A percentile compares a stretch with the other conserved stretches of the same genome.
phyloP scores from a whole-genome alignment of 2,888 invertebrate genomes.

The Eudasyphora cyanicolor region DNA sequence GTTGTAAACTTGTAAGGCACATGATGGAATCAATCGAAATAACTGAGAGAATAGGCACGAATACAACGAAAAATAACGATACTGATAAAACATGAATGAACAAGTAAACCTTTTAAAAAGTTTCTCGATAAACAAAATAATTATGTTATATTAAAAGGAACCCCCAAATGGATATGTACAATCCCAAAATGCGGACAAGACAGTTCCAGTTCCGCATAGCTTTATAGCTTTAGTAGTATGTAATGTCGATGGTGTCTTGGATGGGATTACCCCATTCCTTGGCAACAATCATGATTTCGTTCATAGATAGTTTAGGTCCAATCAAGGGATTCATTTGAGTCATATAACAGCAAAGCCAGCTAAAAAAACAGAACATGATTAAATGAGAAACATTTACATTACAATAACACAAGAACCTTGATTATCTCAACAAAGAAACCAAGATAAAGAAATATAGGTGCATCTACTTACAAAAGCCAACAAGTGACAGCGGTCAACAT shows the following conservation, averaged over 20 bases:
- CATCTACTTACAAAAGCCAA: constrained; percentile 78
- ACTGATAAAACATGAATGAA: constrained; percentile 19
- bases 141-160: background rate
- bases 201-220: background rate
- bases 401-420: background rate
- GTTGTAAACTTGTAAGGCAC: constrained; percentile 63
- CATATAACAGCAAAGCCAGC: constrained; percentile 79
- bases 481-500: constrained; percentile 78
- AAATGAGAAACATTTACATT: background rate
- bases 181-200: too few species aligned
- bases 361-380: constrained; percentile 51
- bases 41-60: constrained; percentile 35
- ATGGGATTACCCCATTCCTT: constrained; percentile 77
- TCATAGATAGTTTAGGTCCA: constrained; percentile 76
- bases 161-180: background rate
- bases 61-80: constrained; percentile 28
- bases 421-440: constrained; percentile 28
- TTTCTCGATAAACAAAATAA: constrained; percentile 4
- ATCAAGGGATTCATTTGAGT: constrained; percentile 78
- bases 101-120: background rate
- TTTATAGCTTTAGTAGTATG: constrained; percentile 53
- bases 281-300: constrained; percentile 77
- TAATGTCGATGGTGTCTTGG: constrained; percentile 71
- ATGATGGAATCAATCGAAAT: constrained; percentile 48
- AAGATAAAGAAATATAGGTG: constrained; percentile 10